Evolutionary conservation across 2,797 vertebrate species (phyloP), one percentile per base, ranked within the genome.

Genomic region (Leptodactylus fallax): DNA sequence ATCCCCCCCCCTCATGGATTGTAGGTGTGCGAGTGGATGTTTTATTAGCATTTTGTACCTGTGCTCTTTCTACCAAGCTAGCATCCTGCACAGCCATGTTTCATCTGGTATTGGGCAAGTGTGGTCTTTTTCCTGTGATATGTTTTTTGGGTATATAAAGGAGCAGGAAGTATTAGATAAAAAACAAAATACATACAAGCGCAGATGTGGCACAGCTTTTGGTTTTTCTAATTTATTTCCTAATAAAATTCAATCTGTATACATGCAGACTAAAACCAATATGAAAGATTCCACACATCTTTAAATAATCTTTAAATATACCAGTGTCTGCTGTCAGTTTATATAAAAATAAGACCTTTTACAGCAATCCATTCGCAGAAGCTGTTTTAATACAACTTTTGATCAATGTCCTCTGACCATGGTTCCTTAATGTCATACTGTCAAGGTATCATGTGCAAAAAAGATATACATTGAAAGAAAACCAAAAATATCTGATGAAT

Each of bases 231-330:
- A 94, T 96, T 96, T 99, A 97, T 99, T 98, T 96, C 91, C 94
- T 94, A 96, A 97, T 98, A 98, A 98, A 99, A 99, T 98, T 96
- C 94, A 90, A 91, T 97, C 95, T 92, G 95, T 94, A 96, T 95
- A 97, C 96, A 95, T 98, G 98, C 97, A 98, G 97, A 98, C 97
- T 97, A 96, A 97, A 97, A 98, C 97, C 97, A 98, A 81, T 80
- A 97, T 98, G 97, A 97, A 97, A 97, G 96, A 97, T 93, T 95
- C 94, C 96, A 94, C 95, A 93, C 96, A 94, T 90, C 92, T 96
- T 97, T 97, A 96, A 96, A 96, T 95, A 95, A 96, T 95, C 94
- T 94, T 95, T 94, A 96, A 96, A 96, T 96, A 92, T 91, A 96
- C 91, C 92, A 96, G 92, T 93, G 95, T 98, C 97, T 97, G 97